Conservation (phyloP, 2,113 vertebrate species). For the Euleptes europaea region DNA sequence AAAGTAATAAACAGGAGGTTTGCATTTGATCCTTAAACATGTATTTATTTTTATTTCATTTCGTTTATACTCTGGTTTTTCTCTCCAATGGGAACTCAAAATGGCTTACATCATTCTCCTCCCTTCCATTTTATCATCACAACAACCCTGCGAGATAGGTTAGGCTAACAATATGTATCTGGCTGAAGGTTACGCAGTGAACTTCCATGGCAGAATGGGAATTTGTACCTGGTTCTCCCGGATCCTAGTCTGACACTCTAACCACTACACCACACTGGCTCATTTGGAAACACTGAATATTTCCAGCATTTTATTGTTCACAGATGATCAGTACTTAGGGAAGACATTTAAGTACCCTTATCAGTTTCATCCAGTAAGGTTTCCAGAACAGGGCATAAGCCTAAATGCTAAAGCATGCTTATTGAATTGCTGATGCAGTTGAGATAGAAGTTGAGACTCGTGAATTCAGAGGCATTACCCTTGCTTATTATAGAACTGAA, state of each 20-base stretch:
- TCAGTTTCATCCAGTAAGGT: background rate
- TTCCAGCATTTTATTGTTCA: background rate
- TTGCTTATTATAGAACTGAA: constrained; percentile 3
- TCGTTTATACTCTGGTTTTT: too few species aligned
- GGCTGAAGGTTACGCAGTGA: too few species aligned
- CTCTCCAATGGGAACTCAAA: too few species aligned
- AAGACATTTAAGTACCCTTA: background rate
- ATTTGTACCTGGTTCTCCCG: too few species aligned
- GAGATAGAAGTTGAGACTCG: background rate
- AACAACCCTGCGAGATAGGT: too few species aligned
- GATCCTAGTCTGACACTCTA: too few species aligned
- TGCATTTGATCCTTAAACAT: background rate
- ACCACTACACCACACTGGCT: too few species aligned
- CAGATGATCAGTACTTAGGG: background rate
- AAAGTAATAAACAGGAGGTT: background rate
- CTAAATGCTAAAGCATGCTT: background rate
- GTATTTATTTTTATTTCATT: background rate
- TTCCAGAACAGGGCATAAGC: background rate
- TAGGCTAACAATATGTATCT: too few species aligned
- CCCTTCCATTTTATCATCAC: too few species aligned
- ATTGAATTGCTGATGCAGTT: background rate
- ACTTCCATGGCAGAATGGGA: too few species aligned
- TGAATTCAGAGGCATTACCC: background rate
- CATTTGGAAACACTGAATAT: background rate
- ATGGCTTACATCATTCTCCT: too few species aligned